Base-by-base conservation (phyloP, 37 sponge, comb jelly and placozoan species). In the Mnemiopsis leidyi region DNA sequence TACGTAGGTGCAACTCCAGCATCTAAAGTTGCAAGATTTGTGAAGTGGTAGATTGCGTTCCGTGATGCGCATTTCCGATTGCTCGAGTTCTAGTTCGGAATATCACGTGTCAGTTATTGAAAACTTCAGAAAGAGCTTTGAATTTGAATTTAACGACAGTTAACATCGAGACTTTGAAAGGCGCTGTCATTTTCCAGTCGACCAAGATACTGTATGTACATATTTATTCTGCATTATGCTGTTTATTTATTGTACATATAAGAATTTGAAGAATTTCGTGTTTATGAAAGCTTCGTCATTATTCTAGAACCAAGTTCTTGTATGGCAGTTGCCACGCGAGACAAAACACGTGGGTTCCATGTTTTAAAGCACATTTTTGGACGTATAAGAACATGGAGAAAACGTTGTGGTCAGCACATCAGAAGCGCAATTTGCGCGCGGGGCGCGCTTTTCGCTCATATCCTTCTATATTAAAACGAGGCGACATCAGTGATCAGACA, bases 271-370 rank as follows among this genome's bases (percentile, higher is more conserved):
- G 32, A 16, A 31, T 16, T 13, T 13, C 79, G 20, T 77, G 61
- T 48, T 48, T 13, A 48, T 48, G 61, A 31, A 77, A 21, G 32
- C 32, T 77, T 77, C 35, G 32, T 77, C 1, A 32, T 13, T 34
- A 3, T 77, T 31, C 35, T 31, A 32, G 79, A 34, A 77, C 35
- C 36, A 20, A 61, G 18, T 5, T 3, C 23, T 5, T 25, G 23
- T 31, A 5, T 18, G 20, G 26, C 18, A 26, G 79, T 77, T 77
- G 79, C 79, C 79, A 77, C 79, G 79, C 79, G 79, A 31, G 79
- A 32, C 79, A 77, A 77, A 77, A 77, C 79, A 77, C 79, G 79
- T 77, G 79, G 79, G 26, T 77, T 77, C 79, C 79, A 77, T 77
- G 79, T 77, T 77, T 77, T 77, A 77, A 77, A 77, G 20, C 79